Percentiles rank a stretch among this genome's conserved stretches.
Conservation (phyloP, 2,888 invertebrate species). For the Aphodius granarius region DNA sequence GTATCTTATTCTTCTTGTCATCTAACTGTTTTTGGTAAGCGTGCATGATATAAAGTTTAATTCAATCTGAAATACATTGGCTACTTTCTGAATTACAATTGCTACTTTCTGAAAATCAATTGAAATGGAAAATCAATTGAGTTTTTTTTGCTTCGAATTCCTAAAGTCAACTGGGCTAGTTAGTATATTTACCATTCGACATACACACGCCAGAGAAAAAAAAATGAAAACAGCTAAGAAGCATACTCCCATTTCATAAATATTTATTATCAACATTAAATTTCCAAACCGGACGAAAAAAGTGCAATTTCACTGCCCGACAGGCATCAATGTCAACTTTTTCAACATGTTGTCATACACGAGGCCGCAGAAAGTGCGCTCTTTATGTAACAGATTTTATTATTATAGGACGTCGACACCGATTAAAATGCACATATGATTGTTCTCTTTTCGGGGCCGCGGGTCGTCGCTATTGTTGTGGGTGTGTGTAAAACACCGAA, state of each 20-base stretch:
- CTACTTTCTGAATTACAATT: too few relatives aligned
- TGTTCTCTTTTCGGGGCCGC: conserved; percentile 18
- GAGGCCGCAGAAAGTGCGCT: background rate
- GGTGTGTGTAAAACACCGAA: conserved; percentile 23
- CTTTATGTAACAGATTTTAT: background rate
- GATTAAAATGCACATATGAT: conserved; percentile 22
- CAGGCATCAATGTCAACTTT: background rate
- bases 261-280: background rate
- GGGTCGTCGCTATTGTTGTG: conserved; percentile 10
- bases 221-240: too few relatives aligned
- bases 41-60: too few relatives aligned
- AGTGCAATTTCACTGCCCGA: background rate
- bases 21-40: too few relatives aligned
- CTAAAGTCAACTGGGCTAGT: background rate
- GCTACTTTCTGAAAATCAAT: too few relatives aligned
- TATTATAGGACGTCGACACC: background rate
- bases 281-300: background rate
- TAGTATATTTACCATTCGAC: background rate
- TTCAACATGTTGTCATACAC: background rate
- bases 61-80: too few relatives aligned
- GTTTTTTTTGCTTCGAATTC: too few relatives aligned
- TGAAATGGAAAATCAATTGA: too few relatives aligned
- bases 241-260: background rate
- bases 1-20: too few relatives aligned
- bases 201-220: background rate